phyloP scores from a whole-genome alignment of 1,140 invertebrate genomes.

The Paraescarpia echinospica region DNA sequence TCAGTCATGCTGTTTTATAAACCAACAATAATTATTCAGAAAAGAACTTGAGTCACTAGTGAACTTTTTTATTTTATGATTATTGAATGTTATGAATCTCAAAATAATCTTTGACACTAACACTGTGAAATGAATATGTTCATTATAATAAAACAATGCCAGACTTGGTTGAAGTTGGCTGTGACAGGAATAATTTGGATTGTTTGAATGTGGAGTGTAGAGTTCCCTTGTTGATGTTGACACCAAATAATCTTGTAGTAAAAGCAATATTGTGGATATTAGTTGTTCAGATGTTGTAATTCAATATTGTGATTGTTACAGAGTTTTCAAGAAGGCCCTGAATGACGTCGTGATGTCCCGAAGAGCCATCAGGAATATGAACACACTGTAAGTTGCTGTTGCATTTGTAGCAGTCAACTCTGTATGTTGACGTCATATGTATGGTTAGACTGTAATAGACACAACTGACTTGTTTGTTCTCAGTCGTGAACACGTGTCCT shows the following conservation, averaged over 20 bases:
- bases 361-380: slow-evolving; percentile 96
- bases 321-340: slow-evolving; percentile 96
- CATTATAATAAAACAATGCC: background rate
- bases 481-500: background rate
- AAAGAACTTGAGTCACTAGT: background rate
- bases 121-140: background rate
- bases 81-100: slow-evolving; percentile 17
- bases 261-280: background rate
- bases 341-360: slow-evolving; percentile 97
- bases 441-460: background rate
- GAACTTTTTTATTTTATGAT: background rate
- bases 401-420: background rate
- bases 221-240: background rate
- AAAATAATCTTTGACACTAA: background rate
- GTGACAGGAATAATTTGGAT: background rate
- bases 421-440: too few species aligned
- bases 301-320: slow-evolving; percentile 45
- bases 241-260: background rate
- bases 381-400: slow-evolving; percentile 72
- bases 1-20: background rate
- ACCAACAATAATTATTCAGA: background rate
- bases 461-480: background rate
- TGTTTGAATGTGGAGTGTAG: background rate
- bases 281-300: background rate
- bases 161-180: background rate